These are phyloP conservation scores for Diplogasteroides magnus DNA, from an alignment of 1,140 invertebrate species.

Conservation along the genomic window DNA sequence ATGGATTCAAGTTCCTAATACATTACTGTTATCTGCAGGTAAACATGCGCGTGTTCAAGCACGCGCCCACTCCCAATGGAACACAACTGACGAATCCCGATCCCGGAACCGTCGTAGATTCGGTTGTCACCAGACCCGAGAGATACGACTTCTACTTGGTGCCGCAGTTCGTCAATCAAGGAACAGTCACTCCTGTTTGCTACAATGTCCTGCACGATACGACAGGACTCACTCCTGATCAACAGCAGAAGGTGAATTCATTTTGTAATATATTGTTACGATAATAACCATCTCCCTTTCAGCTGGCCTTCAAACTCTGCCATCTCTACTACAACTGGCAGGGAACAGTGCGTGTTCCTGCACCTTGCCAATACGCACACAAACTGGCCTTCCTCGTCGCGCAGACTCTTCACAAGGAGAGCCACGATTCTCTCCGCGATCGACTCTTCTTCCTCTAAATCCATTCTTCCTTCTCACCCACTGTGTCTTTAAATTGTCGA, in stretches of 20 bases:
- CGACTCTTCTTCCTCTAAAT: conserved; percentile 23
- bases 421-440: conserved; percentile 15
- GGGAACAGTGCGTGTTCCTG: conserved; percentile 27
- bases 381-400: conserved; percentile 26
- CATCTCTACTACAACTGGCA: conserved; percentile 30
- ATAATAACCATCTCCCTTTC: background rate
- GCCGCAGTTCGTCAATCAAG: conserved; percentile 25
- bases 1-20: too few relatives aligned
- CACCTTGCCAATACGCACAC: conserved; percentile 26
- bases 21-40: too few relatives aligned
- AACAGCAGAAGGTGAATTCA: conserved; percentile 22
- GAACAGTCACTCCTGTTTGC: conserved; percentile 26
- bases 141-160: conserved; percentile 29
- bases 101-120: conserved; percentile 26
- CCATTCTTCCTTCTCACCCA: too few relatives aligned
- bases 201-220: conserved; percentile 26
- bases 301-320: conserved; percentile 29
- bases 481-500: background rate
- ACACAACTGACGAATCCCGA: conserved; percentile 11
- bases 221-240: conserved; percentile 18
- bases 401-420: conserved; percentile 18
- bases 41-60: conserved; percentile 22
- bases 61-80: background rate
- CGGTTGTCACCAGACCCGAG: conserved; percentile 20
- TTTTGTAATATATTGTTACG: background rate